Conservation (phyloP, 2,888 invertebrate species). For the Automeris io region DNA sequence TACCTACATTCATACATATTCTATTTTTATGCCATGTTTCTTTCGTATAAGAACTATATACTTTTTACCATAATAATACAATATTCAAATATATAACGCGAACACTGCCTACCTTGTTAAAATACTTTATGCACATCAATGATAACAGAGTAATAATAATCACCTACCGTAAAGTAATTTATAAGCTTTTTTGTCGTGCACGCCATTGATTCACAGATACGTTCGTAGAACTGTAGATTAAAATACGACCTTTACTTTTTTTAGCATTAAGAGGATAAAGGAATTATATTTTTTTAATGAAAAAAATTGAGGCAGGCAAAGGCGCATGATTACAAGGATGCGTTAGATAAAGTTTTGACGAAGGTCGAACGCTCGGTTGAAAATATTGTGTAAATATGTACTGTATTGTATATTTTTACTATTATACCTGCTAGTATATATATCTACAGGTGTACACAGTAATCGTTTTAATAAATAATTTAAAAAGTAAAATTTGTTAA, state of each 20-base stretch:
- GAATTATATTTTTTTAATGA: constrained; percentile 46
- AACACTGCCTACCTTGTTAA: too few species aligned
- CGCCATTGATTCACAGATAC: neutral
- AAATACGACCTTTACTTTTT: constrained; percentile 66
- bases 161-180: too few species aligned
- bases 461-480: too few species aligned
- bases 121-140: too few species aligned
- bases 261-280: constrained; percentile 69
- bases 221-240: constrained; percentile 45
- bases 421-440: neutral
- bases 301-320: constrained; percentile 33
- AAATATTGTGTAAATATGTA: constrained; percentile 31
- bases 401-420: constrained; percentile 20
- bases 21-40: too few species aligned
- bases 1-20: too few species aligned
- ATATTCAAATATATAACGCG: too few species aligned
- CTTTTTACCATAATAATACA: too few species aligned
- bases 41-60: too few species aligned
- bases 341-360: constrained; percentile 73
- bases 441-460: neutral
- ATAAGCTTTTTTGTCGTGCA: too few species aligned
- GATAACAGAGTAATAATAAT: too few species aligned
- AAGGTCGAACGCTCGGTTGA: constrained; percentile 53
- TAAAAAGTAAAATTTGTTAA: too few species aligned
- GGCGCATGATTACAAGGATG: constrained; percentile 66